A percentile compares a stretch with the other conserved stretches of the same genome.
phyloP scores from a whole-genome alignment of 2,113 vertebrate species.

The Rhineura floridana region DNA sequence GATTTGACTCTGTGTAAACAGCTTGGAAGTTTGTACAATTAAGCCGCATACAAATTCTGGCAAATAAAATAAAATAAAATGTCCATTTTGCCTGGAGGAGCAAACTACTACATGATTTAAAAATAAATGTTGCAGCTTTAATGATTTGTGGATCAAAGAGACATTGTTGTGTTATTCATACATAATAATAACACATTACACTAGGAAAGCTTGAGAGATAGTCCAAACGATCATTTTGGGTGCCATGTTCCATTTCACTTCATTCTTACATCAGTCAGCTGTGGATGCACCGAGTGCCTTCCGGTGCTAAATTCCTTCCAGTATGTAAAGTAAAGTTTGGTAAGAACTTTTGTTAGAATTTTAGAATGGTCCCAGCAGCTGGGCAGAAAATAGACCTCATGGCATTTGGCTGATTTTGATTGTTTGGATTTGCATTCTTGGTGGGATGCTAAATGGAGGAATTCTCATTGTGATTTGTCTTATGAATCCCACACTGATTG shows the following conservation, averaged over 20 bases:
- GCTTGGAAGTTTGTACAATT: too few species aligned
- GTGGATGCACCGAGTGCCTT: background rate
- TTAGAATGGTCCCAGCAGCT: background rate
- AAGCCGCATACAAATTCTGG: too few species aligned
- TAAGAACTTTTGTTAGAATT: background rate
- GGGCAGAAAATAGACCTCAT: background rate
- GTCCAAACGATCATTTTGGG: background rate
- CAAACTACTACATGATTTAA: too few species aligned
- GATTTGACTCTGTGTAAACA: too few species aligned
- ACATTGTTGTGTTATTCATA: background rate
- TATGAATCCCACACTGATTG: slow-evolving; percentile 55
- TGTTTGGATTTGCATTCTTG: slow-evolving; percentile 38
- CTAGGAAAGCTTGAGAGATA: background rate
- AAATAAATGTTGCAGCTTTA: background rate
- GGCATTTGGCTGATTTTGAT: slow-evolving; percentile 14
- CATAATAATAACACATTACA: background rate
- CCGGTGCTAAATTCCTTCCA: background rate
- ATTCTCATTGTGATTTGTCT: slow-evolving; percentile 40
- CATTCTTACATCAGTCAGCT: background rate
- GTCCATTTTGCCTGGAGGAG: background rate
- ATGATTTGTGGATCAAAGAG: background rate
- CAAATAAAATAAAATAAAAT: too few species aligned
- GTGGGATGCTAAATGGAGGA: slow-evolving; percentile 40
- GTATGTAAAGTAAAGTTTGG: background rate
- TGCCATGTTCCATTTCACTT: background rate